Evolutionary conservation across 2,888 invertebrate genomes (phyloP).

Genomic region (Chaetoderma sp.): DNA sequence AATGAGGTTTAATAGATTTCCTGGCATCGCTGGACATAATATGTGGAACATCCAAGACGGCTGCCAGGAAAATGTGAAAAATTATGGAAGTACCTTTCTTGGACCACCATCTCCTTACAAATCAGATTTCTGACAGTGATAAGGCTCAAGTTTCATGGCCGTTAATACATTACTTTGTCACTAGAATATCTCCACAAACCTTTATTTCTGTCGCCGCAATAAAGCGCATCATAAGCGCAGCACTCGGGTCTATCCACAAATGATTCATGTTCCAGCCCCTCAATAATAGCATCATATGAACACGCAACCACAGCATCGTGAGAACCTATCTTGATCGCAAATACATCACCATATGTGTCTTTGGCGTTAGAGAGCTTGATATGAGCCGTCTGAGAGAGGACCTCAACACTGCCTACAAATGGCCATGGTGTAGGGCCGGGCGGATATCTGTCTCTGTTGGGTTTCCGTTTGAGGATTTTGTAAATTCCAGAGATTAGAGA

Average conservation of each 20-base stretch:
- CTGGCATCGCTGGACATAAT: no score
- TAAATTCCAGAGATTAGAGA: no score
- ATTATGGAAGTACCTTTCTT: no score
- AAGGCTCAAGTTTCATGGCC: no score
- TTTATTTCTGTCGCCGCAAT: slow-evolving; percentile 40
- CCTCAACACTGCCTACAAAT: slow-evolving; percentile 41
- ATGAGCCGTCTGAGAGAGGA: slow-evolving; percentile 40
- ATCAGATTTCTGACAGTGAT: no score
- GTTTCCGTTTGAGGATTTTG: slow-evolving; percentile 38
- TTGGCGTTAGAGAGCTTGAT: slow-evolving; percentile 44
- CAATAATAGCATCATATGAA: slow-evolving; percentile 46
- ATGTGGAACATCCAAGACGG: no score
- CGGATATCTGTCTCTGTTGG: slow-evolving; percentile 34
- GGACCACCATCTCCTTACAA: no score
- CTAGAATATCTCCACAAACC: no score
- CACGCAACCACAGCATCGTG: slow-evolving; percentile 46
- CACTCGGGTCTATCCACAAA: slow-evolving; percentile 45
- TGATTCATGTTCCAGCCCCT: slow-evolving; percentile 41
- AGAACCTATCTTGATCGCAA: slow-evolving; percentile 43
- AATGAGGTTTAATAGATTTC: no score
- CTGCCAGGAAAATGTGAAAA: no score
- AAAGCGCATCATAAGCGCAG: slow-evolving; percentile 37
- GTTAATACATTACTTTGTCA: no score
- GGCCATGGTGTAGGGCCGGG: slow-evolving; percentile 46
- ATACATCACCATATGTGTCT: slow-evolving; percentile 51